Percentiles rank a stretch among this genome's conserved stretches.
phyloP scores from a whole-genome alignment of 2,888 invertebrate species.

The Tetranychus piercei region DNA sequence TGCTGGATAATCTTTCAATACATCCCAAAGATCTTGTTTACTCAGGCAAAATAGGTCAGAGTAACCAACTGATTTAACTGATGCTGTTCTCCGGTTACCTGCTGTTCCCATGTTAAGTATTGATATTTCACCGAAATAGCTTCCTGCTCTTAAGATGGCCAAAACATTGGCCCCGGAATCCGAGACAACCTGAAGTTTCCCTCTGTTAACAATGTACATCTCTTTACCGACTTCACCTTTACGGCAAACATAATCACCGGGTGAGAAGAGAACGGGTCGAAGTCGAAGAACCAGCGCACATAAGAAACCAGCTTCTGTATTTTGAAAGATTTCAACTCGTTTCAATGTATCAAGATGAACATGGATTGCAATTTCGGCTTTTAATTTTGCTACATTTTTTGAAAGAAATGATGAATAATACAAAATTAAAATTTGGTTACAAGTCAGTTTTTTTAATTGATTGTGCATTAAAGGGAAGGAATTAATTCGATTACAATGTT shows the following conservation, averaged over 20 bases:
- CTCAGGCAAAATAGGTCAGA: conserved; percentile 95
- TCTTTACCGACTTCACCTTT: conserved; percentile 99
- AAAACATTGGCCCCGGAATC: conserved; percentile 83
- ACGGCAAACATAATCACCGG: conserved; percentile 94
- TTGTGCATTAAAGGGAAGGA: not conserved
- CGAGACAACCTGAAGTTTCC: conserved; percentile 78
- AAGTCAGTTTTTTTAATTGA: not conserved
- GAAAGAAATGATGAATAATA: not conserved
- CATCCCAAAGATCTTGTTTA: conserved; percentile 99
- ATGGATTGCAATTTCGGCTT: conserved; percentile 97
- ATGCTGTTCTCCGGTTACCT: conserved; percentile 94
- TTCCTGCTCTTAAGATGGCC: conserved; percentile 91
- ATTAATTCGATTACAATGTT: not conserved
- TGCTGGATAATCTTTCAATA: conserved; percentile 60
- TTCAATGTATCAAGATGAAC: conserved; percentile 94
- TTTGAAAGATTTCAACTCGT: conserved; percentile 95
- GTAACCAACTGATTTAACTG: conserved; percentile 92
- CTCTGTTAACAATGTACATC: conserved; percentile 98
- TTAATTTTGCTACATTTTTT: conserved; percentile 56
- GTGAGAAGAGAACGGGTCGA: conserved; percentile 87
- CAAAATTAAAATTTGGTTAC: not conserved
- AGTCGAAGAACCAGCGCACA: conserved; percentile 87
- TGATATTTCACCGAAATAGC: conserved; percentile 99
- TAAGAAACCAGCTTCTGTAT: conserved; percentile 94
- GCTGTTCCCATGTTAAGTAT: conserved; percentile 99